Conservation (phyloP, 2,797 vertebrate genomes). For the Pelochelys cantorii region DNA sequence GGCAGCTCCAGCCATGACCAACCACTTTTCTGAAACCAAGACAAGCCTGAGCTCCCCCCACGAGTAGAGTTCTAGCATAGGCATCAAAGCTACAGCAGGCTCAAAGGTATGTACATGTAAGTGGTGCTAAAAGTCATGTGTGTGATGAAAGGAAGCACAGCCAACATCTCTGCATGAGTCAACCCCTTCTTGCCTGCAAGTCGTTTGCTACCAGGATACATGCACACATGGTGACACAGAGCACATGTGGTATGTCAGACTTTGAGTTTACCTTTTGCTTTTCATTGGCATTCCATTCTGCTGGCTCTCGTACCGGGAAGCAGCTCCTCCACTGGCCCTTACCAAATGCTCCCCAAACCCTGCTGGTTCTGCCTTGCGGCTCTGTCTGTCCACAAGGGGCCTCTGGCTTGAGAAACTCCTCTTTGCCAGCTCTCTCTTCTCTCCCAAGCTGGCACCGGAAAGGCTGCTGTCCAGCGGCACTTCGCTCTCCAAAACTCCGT, state of each 20-base stretch:
- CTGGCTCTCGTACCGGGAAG: slow-evolving; percentile 87
- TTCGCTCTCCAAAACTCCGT: slow-evolving; percentile 79
- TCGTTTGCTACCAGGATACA: not conserved
- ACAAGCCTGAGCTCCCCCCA: not conserved
- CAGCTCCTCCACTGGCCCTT: slow-evolving; percentile 81
- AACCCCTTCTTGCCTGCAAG: not conserved
- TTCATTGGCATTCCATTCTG: slow-evolving; percentile 88
- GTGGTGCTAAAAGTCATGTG: not conserved
- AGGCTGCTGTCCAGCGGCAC: slow-evolving; percentile 83
- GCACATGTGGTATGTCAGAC: not conserved
- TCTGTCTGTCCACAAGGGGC: slow-evolving; percentile 93
- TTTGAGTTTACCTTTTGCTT: slow-evolving; percentile 87
- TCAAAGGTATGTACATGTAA: not conserved
- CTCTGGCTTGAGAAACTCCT: slow-evolving; percentile 98
- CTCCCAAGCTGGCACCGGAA: slow-evolving; percentile 80
- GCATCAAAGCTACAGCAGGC: not conserved
- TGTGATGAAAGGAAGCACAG: not conserved
- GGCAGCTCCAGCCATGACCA: not conserved
- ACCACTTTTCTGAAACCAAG: not conserved
- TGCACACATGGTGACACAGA: not conserved
- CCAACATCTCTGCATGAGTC: not conserved
- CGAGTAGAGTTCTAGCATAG: not conserved
- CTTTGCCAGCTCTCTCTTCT: slow-evolving; percentile 96
- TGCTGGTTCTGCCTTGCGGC: slow-evolving; percentile 90
- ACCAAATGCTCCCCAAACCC: slow-evolving; percentile 86